Base-by-base conservation (phyloP, 2,888 invertebrate species). In the Muschampia plurimacula region DNA sequence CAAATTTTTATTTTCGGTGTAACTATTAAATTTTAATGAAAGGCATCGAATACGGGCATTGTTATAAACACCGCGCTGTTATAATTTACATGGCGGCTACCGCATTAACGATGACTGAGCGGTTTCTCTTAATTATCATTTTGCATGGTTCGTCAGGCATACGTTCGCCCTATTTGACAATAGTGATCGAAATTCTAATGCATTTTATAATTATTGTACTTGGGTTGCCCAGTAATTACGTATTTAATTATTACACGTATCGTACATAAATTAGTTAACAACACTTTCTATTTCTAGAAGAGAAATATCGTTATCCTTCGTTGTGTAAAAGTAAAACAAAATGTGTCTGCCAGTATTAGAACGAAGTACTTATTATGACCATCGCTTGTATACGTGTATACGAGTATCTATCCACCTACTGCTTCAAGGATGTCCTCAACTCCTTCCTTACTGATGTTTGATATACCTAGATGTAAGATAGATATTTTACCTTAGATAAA, bases 101-200 rank as follows among this genome's bases (percentile, higher is more conserved):
- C 91, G 89, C 87, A 91, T 92, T 91, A 90, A 90, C 88, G 90
- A 92, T 93, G 93, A 93, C 92, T 89, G 92, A 90, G 92, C 92
- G 90, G 92, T 90, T 93, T 91, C 91, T 91, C 89, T 93, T 94
- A 93, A 94, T 94, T 94, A 94, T 93, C 91, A 93, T 93, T 94
- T 92, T 90, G 91, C 90, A 92, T 89, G 93, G 92, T 92, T 92
- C 92, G 93, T 90, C 92, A 90, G 87, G 78, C 89, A 85, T 88
- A 85, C 85, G 87, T 83, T 84, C 81, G 86, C 83, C 80, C 60
- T 52, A 52, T 66, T 60, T 67, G 60, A 66, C 72, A 67, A 60
- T 44, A 3, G 12, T 39, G 52, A 67, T 67, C 49, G 62, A 71
- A 66, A 72, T 62, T 66, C 72, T 72, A 67, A 62, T 62, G 52